Conservation (phyloP, 2,888 invertebrate species). For the Morinoia aosen region DNA sequence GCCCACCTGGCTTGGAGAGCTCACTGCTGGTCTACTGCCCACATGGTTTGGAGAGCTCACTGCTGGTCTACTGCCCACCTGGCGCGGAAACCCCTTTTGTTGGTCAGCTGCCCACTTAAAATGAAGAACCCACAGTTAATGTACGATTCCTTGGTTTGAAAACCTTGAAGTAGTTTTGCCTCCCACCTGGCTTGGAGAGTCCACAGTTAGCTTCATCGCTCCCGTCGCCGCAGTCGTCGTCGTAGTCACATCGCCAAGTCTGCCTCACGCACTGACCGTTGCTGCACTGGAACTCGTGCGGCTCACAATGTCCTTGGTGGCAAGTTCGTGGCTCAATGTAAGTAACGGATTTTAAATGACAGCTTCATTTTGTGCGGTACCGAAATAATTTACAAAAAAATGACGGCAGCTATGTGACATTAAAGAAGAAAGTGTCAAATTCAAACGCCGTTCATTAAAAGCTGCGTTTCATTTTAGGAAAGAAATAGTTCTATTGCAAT, state of each 20-base stretch:
- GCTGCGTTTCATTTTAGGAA: too few species aligned
- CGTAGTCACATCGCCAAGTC: slow-evolving; percentile 77
- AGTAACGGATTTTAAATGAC: not conserved
- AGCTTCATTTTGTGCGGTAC: not conserved
- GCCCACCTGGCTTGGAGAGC: too few species aligned
- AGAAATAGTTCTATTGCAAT: too few species aligned
- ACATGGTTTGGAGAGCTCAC: too few species aligned
- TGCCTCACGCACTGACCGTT: slow-evolving; percentile 68
- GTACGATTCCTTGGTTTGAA: slow-evolving; percentile 74
- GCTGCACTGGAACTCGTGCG: slow-evolving; percentile 37
- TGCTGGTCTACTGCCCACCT: too few species aligned
- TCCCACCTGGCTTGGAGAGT: too few species aligned
- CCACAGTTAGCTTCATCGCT: too few species aligned
- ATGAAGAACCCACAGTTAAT: slow-evolving; percentile 72
- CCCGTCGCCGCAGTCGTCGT: slow-evolving; percentile 77
- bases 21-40: too few species aligned
- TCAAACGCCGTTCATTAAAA: not conserved
- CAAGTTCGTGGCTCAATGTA: too few species aligned
- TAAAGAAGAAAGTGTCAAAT: not conserved
- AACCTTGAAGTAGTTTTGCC: slow-evolving; percentile 69
- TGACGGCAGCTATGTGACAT: not conserved
- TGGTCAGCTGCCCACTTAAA: not conserved
- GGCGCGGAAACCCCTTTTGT: too few species aligned
- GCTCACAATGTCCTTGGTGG: not conserved
- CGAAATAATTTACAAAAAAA: not conserved